Base-by-base conservation (phyloP, 35 echinoderm and acorn worm genomes). In the Heliocidaris tuberculata region DNA sequence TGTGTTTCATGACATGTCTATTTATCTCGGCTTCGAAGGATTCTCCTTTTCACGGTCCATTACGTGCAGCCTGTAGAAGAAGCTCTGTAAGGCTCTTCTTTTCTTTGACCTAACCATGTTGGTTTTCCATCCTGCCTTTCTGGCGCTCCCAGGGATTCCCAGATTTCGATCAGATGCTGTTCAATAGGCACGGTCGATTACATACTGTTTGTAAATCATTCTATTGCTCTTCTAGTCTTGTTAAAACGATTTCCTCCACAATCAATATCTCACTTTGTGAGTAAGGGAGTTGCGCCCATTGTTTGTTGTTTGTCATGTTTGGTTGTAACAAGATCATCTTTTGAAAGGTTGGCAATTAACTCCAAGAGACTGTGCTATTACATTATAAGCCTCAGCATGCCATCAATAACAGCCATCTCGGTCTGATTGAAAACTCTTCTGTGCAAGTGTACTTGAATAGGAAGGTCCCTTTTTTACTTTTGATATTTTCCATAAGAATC, bases 151-250 rank as follows among this genome's bases (percentile, higher is more conserved):
- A 89, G 31, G 31, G 31, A n/a, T 48, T 89, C 24, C 31, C 47
- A 10, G 31, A 89, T 47, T 89, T n/a, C 31, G 31, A 32, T 48
- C 31, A 48, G 24, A 30, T 9, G 87, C 32, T 89, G 87, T 89
- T 8, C 47, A 16, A 48, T 89, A 21, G 87, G 87, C 87, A 89
- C 87, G 87, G 87, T 89, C 87, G 87, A 89, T 89, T 89, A 89
- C 31, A 88, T 32, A 48, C 47, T 89, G 29, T 89, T 89, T 89
- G 32, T 89, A 42, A 89, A 89, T 48, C 87, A 48, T 89, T 89
- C 16, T 89, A 89, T 47, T 48, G 87, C 31, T n/a, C 19, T 1
- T 19, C 87, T 89, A 89, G 70, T 89, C 87, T 89, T 89, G 47
- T 89, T 17, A 48, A 89, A 89, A 89, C 19, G 87, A 89, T 47